phyloP scores from a whole-genome alignment of 2,797 vertebrate genomes.

The Neosalanx taihuensis region DNA sequence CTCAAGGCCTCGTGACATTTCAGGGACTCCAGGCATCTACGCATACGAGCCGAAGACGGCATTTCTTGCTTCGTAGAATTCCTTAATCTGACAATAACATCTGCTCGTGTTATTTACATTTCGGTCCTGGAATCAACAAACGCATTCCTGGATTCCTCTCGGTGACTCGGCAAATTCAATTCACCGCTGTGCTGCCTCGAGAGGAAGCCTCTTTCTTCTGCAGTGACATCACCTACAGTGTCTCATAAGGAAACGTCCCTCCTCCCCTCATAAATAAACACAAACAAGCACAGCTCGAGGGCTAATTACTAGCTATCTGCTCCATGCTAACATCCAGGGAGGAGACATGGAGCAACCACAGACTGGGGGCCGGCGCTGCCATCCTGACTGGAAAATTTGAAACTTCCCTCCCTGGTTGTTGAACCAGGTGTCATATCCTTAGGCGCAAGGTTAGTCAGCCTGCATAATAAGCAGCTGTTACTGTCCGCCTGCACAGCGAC shows the following conservation, averaged over 20 bases:
- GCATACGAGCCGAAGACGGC: background rate
- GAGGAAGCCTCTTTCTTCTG: constrained; percentile 20
- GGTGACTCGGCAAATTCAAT: constrained; percentile 49
- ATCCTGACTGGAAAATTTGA: constrained; percentile 65
- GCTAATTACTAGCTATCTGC: constrained; percentile 57
- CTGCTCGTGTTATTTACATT: background rate
- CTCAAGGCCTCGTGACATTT: background rate
- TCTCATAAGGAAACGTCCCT: constrained; percentile 45
- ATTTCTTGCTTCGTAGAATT: background rate
- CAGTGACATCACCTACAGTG: constrained; percentile 28
- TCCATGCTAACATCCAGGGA: constrained; percentile 43
- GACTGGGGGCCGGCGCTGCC: background rate
- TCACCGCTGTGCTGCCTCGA: background rate
- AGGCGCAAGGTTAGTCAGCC: constrained; percentile 62
- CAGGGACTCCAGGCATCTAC: background rate
- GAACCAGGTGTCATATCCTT: constrained; percentile 71
- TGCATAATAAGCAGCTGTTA: constrained; percentile 53
- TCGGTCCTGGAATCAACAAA: background rate
- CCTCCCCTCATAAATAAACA: constrained; percentile 55
- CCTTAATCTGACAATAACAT: background rate
- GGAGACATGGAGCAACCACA: constrained; percentile 5
- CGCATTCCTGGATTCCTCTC: background rate
- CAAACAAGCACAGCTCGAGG: constrained; percentile 55
- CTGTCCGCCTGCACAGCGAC: constrained; percentile 34
- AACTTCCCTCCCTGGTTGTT: constrained; percentile 43